These are phyloP conservation scores for Nycteola revayana DNA, from an alignment of 2,888 invertebrate genomes.

Conservation along the genomic window DNA sequence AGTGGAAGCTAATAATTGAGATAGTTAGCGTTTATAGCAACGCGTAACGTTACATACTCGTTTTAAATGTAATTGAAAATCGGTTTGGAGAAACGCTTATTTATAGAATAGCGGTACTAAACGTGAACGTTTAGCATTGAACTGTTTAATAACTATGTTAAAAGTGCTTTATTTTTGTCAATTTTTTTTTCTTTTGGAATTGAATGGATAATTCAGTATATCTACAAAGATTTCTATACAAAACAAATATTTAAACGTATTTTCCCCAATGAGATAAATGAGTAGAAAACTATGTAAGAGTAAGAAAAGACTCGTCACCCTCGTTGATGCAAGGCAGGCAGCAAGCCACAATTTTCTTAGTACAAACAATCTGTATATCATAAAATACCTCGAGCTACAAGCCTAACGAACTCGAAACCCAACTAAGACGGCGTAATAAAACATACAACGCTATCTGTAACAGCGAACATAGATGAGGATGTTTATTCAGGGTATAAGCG, in stretches of 20 bases:
- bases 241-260: no score
- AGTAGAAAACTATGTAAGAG: no score
- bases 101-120: slow-evolving; percentile 2
- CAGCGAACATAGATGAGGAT: slow-evolving; percentile 57
- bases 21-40: slow-evolving; percentile 19
- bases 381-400: slow-evolving; percentile 1
- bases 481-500: slow-evolving; percentile 72
- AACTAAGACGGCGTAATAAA: slow-evolving; percentile 43
- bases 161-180: no score
- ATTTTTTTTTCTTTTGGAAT: no score
- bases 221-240: no score
- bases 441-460: slow-evolving; percentile 54
- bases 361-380: background rate
- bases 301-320: no score
- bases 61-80: slow-evolving; percentile 20
- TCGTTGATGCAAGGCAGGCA: no score
- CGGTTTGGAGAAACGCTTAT: background rate
- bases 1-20: slow-evolving; percentile 30
- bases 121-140: no score
- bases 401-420: slow-evolving; percentile 31
- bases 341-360: background rate
- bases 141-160: no score
- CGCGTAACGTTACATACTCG: slow-evolving; percentile 12
- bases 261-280: no score
- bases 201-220: no score